Evolutionary conservation across 2,113 vertebrate species (phyloP).

Genomic region (Nettapus auritus): DNA sequence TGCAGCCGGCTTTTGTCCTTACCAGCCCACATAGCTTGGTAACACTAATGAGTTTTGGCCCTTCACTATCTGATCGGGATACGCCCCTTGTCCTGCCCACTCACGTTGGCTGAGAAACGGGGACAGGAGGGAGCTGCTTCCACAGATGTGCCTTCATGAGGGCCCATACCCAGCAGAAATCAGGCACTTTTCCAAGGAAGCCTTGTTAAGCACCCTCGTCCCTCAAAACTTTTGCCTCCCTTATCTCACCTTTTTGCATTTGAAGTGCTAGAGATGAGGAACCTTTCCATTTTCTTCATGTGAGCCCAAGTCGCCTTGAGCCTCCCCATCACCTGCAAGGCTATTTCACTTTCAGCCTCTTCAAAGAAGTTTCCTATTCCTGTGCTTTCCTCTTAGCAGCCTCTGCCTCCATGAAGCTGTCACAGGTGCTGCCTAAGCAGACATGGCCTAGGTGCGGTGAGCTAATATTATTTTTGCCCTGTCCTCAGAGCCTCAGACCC

Average conservation of each 20-base stretch:
- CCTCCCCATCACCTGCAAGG: not conserved
- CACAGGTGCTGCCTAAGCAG: not conserved
- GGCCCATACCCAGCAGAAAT: not conserved
- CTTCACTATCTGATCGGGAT: not conserved
- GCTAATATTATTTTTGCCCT: not conserved
- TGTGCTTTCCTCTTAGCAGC: not conserved
- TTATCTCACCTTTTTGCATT: not conserved
- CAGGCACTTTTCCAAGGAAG: not conserved
- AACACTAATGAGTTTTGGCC: not conserved
- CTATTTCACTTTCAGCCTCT: not conserved
- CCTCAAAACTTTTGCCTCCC: not conserved
- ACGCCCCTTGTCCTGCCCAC: not conserved
- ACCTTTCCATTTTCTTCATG: not conserved
- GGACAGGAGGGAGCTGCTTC: not conserved
- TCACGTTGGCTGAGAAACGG: not conserved
- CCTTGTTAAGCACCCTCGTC: not conserved
- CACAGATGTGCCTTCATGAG: not conserved
- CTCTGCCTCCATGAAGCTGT: not conserved
- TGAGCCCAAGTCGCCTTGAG: fast-evolving
- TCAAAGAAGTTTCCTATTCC: not conserved
- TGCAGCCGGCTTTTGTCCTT: not conserved
- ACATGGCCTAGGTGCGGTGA: not conserved
- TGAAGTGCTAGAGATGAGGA: not conserved
- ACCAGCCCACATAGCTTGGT: not conserved
- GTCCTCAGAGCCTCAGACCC: not conserved